Base-by-base conservation (phyloP, 2,797 vertebrate species). In the Muscicapa striata region DNA sequence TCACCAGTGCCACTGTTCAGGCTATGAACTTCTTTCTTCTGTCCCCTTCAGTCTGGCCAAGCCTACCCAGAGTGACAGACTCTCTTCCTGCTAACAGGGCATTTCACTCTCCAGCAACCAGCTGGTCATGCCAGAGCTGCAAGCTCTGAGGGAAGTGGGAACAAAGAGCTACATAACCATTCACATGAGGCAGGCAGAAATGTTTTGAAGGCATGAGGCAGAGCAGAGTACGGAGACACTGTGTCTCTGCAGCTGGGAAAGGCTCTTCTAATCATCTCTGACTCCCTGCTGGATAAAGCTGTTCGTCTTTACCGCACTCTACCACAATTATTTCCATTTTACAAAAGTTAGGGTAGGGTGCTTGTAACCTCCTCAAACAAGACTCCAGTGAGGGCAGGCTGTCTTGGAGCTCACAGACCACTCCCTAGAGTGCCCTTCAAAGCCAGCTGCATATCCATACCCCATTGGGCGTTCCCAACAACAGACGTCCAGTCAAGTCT, bases 301-400 rank as follows among this genome's bases (percentile, higher is more conserved):
- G 77, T 91, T 88, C 66, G 82, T 73, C 19, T 36, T 88, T 79
- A 84, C 74, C 87, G 93, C 72, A 58, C 15, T 84, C 61, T 32
- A 43, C 45, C 81, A 70, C 79, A 89, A 91, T 75, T 91, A 89
- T 84, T 93, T 85, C 72, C 46, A 83, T 85, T 87, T 77, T 40
- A 93, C 68, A 91, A 85, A 93, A 80, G 75, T 57, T 80, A 46
- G 22, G 22, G 76, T 51, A 72, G 76, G 46, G 49, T 81, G 43
- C 66, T 91, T 81, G 73, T 78, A 91, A 52, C 58, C 40, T 91
- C 41, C 75, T 75, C 80, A 72, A 90, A 88, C n/a, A 67, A 67
- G 73, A 59, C 0, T 1, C 40, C 62, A 62, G 49, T 41, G 48
- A 84, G 23, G 46, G 7, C 46, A 79, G 54, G 22, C 51, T 79